These are phyloP conservation scores for Chrysolina oricalcia DNA, from an alignment of 2,888 invertebrate species.

Conservation along the genomic window DNA sequence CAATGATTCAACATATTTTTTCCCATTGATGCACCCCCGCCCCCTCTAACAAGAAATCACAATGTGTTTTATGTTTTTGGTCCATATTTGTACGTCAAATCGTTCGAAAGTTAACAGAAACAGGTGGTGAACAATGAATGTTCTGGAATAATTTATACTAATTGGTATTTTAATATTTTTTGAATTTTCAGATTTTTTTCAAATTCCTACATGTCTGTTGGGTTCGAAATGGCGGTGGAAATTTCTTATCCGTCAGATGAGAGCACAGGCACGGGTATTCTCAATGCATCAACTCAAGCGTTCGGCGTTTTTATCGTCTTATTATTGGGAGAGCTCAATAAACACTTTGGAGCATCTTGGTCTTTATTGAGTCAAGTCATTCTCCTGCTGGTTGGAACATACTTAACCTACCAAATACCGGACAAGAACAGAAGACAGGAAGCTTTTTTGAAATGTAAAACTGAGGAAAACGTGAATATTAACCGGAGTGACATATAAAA, in stretches of 20 bases:
- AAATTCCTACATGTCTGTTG: conserved; percentile 61
- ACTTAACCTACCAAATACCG: conserved; percentile 53
- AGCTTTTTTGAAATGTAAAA: conserved; percentile 48
- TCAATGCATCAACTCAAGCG: conserved; percentile 60
- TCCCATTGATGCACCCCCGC: no score
- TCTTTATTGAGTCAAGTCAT: conserved; percentile 38
- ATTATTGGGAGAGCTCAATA: conserved; percentile 51
- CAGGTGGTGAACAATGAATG: no score
- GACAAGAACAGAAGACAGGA: conserved; percentile 55
- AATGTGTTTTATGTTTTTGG: no score
- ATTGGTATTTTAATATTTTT: background rate
- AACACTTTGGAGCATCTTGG: conserved; percentile 43
- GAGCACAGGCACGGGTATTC: conserved; percentile 61
- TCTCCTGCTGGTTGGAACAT: conserved; percentile 52
- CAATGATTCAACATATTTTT: no score
- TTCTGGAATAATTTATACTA: no score
- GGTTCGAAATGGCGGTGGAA: conserved; percentile 62
- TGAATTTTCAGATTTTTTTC: conserved; percentile 57
- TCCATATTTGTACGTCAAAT: no score
- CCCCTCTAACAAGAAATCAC: no score
- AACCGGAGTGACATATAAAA: background rate
- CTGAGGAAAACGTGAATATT: background rate
- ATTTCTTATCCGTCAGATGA: conserved; percentile 62
- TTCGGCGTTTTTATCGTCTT: conserved; percentile 58
- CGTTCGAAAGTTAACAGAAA: no score